A percentile compares a stretch with the other conserved stretches of the same genome.
Evolutionary conservation across 1,140 invertebrate genomes (phyloP).

Genomic region (Trialeurodes vaporariorum): DNA sequence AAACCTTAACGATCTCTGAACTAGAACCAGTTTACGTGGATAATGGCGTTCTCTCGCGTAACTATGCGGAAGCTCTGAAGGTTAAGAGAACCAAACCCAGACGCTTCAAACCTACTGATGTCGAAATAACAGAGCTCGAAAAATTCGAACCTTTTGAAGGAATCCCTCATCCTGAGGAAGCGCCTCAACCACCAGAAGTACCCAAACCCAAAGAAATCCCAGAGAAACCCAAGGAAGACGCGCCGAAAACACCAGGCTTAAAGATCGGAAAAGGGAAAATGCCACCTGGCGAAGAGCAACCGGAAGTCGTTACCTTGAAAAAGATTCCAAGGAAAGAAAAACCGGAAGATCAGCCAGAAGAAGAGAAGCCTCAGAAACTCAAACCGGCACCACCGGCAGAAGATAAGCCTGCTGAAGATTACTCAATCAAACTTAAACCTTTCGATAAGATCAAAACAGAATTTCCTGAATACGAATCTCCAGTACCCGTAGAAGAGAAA

Average conservation of each 20-base stretch:
- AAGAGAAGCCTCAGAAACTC: conserved; percentile 25
- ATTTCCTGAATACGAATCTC: conserved; percentile 34
- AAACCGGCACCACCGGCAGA: conserved; percentile 27
- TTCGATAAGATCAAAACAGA: conserved; percentile 24
- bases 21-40: conserved; percentile 32
- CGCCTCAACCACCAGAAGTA: not conserved
- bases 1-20: not conserved
- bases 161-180: conserved; percentile 31
- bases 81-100: conserved; percentile 44
- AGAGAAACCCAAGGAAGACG: conserved; percentile 5
- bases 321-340: conserved; percentile 20
- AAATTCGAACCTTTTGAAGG: conserved; percentile 36
- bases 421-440: conserved; percentile 23
- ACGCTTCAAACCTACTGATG: conserved; percentile 20
- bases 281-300: conserved; percentile 20
- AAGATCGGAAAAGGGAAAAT: conserved; percentile 27
- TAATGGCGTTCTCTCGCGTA: conserved; percentile 52
- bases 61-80: conserved; percentile 51
- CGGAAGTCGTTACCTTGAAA: conserved; percentile 25
- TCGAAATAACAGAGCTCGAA: conserved; percentile 40
- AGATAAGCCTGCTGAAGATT: conserved; percentile 23
- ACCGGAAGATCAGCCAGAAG: conserved; percentile 22
- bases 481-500: conserved; percentile 32
- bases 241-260: conserved; percentile 20
- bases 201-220: conserved; percentile 13